phyloP scores from a whole-genome alignment of 1,140 invertebrate species.

The Drosophila murphyi region DNA sequence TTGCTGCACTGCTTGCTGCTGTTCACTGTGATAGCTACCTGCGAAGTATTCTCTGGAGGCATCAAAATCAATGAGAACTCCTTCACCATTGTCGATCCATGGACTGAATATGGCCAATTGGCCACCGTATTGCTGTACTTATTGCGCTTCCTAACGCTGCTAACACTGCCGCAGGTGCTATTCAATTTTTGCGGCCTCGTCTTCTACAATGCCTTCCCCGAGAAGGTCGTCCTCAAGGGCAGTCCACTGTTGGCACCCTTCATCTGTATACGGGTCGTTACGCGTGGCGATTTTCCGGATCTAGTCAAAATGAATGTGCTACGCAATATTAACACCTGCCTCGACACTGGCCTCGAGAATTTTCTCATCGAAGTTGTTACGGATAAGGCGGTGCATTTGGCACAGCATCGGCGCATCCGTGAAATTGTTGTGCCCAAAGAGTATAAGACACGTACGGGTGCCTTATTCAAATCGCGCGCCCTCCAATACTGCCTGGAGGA shows the following conservation, averaged over 20 bases:
- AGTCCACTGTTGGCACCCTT: conserved; percentile 96
- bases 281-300: conserved; percentile 96
- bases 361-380: conserved; percentile 99
- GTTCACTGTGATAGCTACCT: conserved; percentile 89
- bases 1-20: conserved; percentile 92
- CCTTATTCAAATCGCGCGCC: conserved; percentile 97
- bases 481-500: conserved; percentile 98
- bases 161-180: conserved; percentile 95
- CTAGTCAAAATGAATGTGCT: conserved; percentile 95
- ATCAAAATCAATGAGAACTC: conserved; percentile 88
- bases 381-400: conserved; percentile 93
- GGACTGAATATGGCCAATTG: conserved; percentile 91
- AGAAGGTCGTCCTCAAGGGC: conserved; percentile 95
- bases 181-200: conserved; percentile 96
- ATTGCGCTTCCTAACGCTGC: conserved; percentile 92
- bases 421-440: conserved; percentile 94
- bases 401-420: conserved; percentile 89
- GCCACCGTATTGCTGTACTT: conserved; percentile 91
- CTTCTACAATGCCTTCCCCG: conserved; percentile 97
- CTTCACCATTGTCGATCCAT: conserved; percentile 90
- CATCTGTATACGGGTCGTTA: conserved; percentile 97
- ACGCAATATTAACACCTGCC: conserved; percentile 95
- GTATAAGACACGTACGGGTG: conserved; percentile 95
- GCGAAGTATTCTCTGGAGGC: conserved; percentile 92
- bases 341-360: conserved; percentile 96